Evolutionary conservation across 2,113 vertebrate species (phyloP).

Genomic region (Brachirus orientalis): DNA sequence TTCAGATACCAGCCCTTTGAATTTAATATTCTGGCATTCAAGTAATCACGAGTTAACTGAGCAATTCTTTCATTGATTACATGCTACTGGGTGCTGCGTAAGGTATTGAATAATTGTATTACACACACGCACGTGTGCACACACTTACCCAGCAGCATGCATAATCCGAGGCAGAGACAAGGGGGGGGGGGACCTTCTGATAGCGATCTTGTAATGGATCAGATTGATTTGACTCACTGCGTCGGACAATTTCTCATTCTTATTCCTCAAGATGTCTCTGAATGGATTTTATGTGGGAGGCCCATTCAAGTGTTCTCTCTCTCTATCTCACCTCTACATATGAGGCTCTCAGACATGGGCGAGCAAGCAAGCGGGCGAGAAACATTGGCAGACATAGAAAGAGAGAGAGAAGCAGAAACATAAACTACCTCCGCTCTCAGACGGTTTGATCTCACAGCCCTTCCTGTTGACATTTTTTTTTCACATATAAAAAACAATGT

Average conservation of each 20-base stretch:
- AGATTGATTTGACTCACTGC: constrained; percentile 70
- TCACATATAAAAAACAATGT: constrained; percentile 47
- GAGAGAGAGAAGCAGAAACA: constrained; percentile 43
- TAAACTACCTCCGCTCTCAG: constrained; percentile 62
- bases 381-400: constrained; percentile 50
- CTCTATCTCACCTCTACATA: constrained; percentile 40
- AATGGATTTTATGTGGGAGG: constrained; percentile 76
- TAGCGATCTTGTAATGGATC: constrained; percentile 72
- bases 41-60: constrained; percentile 17
- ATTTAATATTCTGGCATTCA: constrained; percentile 12
- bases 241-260: constrained; percentile 69
- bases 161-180: constrained; percentile 64
- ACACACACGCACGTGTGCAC: background rate
- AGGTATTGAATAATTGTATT: background rate
- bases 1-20: background rate
- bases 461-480: constrained; percentile 40
- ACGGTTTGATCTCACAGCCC: constrained; percentile 52
- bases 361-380: constrained; percentile 20
- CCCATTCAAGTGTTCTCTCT: constrained; percentile 63
- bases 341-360: constrained; percentile 36
- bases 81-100: constrained; percentile 7
- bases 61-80: constrained; percentile 38
- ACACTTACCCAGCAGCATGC: constrained; percentile 17
- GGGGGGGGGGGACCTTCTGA: constrained; percentile 54
- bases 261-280: constrained; percentile 71